phyloP scores from a whole-genome alignment of 2,888 invertebrate genomes.

The Agrotis puta region DNA sequence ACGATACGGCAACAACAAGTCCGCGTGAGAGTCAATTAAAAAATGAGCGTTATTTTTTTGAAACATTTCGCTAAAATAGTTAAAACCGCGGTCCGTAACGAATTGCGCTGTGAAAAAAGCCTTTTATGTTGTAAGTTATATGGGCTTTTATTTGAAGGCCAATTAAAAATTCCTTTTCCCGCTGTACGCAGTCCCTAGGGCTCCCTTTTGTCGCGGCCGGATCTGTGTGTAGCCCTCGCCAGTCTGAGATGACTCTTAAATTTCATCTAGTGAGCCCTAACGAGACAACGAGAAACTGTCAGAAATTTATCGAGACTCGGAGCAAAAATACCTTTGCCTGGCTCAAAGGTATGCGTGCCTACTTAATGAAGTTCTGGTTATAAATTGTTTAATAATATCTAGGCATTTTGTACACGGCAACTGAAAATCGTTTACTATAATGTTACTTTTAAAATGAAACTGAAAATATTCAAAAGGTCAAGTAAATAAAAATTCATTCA shows the following conservation, averaged over 20 bases:
- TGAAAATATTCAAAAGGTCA: conserved; percentile 1
- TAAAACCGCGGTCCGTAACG: conserved; percentile 67
- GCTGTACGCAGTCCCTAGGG: conserved; percentile 77
- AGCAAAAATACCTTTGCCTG: conserved; percentile 62
- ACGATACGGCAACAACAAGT: conserved; percentile 64
- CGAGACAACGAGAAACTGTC: conserved; percentile 73
- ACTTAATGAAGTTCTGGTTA: conserved; percentile 28
- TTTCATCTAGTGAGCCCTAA: conserved; percentile 83
- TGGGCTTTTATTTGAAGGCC: conserved; percentile 83
- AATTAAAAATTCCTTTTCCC: conserved; percentile 87
- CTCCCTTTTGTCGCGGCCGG: conserved; percentile 83
- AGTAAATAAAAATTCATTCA: conserved; percentile 23
- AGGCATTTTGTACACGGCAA: conserved; percentile 9
- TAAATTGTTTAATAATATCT: conserved; percentile 33
- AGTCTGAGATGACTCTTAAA: conserved; percentile 82
- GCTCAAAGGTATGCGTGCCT: conserved; percentile 34
- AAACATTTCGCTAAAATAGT: conserved; percentile 68
- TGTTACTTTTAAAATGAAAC: background rate
- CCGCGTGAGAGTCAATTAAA: conserved; percentile 65
- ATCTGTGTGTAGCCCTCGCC: conserved; percentile 76
- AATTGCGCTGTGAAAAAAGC: conserved; percentile 72
- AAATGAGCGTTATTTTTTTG: conserved; percentile 62
- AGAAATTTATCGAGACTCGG: conserved; percentile 63
- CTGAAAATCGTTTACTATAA: background rate
- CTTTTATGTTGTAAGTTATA: conserved; percentile 77